Conservation (phyloP, 2,113 vertebrate genomes). For the Oryzias woworae region DNA sequence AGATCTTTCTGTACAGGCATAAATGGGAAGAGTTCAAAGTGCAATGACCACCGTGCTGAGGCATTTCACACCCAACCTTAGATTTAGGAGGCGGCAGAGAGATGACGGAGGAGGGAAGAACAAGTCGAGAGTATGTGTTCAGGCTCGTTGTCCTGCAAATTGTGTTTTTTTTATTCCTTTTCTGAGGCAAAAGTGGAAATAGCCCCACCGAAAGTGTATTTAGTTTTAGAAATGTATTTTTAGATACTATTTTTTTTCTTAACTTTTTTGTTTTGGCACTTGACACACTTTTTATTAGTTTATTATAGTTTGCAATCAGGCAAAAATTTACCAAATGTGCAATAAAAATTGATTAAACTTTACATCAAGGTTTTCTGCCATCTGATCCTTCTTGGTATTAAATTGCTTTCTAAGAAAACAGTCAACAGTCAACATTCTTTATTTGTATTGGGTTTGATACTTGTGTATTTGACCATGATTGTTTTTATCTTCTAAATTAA, state of each 20-base stretch:
- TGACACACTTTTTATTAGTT: not conserved
- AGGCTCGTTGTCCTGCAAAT: slow-evolving; percentile 34
- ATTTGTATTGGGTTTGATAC: no score
- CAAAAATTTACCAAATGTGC: not conserved
- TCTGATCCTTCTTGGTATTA: not conserved
- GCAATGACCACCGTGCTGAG: slow-evolving; percentile 64
- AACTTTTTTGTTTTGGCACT: not conserved
- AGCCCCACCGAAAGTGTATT: slow-evolving; percentile 6
- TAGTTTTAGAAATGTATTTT: not conserved
- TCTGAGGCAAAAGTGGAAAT: slow-evolving; percentile 34
- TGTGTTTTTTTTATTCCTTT: slow-evolving; percentile 15
- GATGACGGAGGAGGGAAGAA: slow-evolving; percentile 61
- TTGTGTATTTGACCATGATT: not conserved
- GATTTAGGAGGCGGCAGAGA: slow-evolving; percentile 50
- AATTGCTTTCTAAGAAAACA: not conserved
- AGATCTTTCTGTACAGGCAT: slow-evolving; percentile 47
- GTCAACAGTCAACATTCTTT: no score
- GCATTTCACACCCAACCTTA: slow-evolving; percentile 68
- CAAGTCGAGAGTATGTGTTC: slow-evolving; percentile 48
- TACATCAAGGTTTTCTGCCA: no score
- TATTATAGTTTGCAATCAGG: no score
- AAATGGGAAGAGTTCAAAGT: slow-evolving; percentile 65
- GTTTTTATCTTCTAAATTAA: not conserved
- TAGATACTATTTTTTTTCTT: not conserved
- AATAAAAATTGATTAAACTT: no score